Evolutionary conservation across 1,140 invertebrate species (phyloP), one percentile per base, ranked within the genome.

Genomic region (Oryctes rhinoceros): DNA sequence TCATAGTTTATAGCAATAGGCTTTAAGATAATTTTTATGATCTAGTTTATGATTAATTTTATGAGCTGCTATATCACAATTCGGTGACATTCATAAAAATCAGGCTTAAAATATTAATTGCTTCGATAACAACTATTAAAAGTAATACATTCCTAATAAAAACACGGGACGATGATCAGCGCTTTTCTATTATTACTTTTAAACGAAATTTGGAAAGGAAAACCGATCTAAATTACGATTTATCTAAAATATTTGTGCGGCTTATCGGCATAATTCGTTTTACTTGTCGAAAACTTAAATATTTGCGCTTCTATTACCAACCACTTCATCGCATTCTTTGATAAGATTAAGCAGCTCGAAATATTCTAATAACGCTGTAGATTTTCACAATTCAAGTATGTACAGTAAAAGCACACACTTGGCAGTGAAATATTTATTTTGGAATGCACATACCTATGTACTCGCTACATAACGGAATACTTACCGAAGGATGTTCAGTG

Each of bases 261-360:
- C 15, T 59, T 59, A 59, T 59, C 53, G 15, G 3, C 15, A n/a
- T 59, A 15, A 15, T 59, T 59, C 15, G 18, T 15, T 18, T 18
- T 59, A 18, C 53, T 59, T 59, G 53, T 59, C 53, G 53, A 59
- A 59, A 59, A 59, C 5, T 59, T 59, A 59, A 59, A 59, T 59
- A 59, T 59, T 59, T 59, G n/a, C 15, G 53, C 15, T 59, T 59
- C 15, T 59, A 59, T 59, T n/a, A 59, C 53, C 53, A 59, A 59
- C 53, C 53, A 59, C 53, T 59, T 59, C 53, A 59, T 59, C 15
- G 15, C 53, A 59, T 59, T 59, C 53, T 59, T 59, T 3, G 53
- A 59, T 59, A 59, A 59, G 53, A 59, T 59, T 59, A 59, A 59
- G 53, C 18, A 59, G 53, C n/a, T 59, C 1, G 13, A 59, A 59